Percentiles rank a stretch among this genome's conserved stretches.
These are phyloP conservation scores for Papilio gigon DNA, from an alignment of 2,888 invertebrate genomes.

Conservation along the genomic window DNA sequence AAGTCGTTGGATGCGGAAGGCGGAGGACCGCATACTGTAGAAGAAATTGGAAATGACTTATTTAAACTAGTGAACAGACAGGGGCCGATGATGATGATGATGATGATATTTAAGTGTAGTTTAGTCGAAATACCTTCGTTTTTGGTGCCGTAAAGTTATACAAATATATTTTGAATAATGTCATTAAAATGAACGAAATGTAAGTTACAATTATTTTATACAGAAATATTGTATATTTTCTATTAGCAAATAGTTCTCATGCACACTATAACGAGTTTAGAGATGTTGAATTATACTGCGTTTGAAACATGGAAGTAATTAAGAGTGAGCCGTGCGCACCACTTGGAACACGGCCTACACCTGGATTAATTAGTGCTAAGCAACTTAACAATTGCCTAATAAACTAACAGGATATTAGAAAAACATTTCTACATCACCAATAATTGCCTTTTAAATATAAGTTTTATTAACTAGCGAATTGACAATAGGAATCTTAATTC, in stretches of 20 bases:
- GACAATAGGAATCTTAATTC: no score
- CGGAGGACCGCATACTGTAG: no score
- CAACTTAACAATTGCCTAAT: conserved; percentile 31
- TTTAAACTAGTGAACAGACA: no score
- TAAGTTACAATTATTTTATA: background rate
- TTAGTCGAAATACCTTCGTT: no score
- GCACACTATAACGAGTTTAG: conserved; percentile 35
- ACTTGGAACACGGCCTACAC: conserved; percentile 32
- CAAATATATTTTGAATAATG: no score
- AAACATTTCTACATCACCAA: conserved; percentile 3
- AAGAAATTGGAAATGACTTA: no score
- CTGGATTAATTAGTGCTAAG: conserved; percentile 34
- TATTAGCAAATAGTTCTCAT: conserved; percentile 30
- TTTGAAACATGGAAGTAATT: conserved; percentile 40
- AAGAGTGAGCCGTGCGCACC: conserved; percentile 29
- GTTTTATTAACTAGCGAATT: background rate
- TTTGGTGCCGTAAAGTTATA: no score
- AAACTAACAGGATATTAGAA: conserved; percentile 35
- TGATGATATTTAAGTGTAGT: no score
- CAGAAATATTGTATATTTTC: conserved; percentile 17
- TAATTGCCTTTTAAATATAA: background rate
- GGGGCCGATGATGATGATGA: no score
- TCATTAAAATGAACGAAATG: no score
- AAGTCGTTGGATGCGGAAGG: no score
- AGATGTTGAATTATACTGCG: conserved; percentile 27